A percentile compares a stretch with the other conserved stretches of the same genome.
Evolutionary conservation across 2,888 invertebrate species (phyloP).

Genomic region (Gari tellinella): DNA sequence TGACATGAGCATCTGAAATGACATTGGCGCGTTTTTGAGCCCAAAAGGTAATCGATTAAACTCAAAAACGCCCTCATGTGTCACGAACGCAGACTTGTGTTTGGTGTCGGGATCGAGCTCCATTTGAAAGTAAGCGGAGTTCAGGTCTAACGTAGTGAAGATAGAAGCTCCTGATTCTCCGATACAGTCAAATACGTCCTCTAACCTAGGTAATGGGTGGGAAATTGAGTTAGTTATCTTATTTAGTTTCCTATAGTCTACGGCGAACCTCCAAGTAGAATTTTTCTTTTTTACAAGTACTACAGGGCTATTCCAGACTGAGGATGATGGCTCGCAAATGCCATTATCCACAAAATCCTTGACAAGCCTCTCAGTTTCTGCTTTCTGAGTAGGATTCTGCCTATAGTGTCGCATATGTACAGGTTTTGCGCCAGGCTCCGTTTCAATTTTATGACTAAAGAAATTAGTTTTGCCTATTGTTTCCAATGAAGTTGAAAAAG

Average conservation of each 20-base stretch:
- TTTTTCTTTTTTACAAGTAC: no score
- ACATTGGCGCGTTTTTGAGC: conserved; percentile 52
- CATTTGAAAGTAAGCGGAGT: conserved; percentile 51
- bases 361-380: conserved; percentile 42
- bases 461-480: no score
- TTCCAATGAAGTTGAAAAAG: conserved; percentile 28
- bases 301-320: conserved; percentile 45
- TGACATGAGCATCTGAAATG: no score
- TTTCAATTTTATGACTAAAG: conserved; percentile 46
- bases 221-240: conserved; percentile 53
- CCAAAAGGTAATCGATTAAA: conserved; percentile 52
- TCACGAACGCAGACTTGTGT: conserved; percentile 58
- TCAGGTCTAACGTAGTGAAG: conserved; percentile 47
- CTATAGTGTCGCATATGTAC: no score
- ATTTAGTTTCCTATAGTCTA: conserved; percentile 58
- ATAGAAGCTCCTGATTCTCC: conserved; percentile 41
- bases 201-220: conserved; percentile 58
- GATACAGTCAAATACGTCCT: conserved; percentile 49
- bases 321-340: conserved; percentile 44
- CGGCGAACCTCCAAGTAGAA: conserved; percentile 46
- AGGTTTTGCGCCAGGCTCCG: conserved; percentile 39
- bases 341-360: conserved; percentile 35
- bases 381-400: conserved; percentile 26
- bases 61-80: no score
- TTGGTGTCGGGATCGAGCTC: conserved; percentile 48